Conservation (phyloP, 1,140 invertebrate species). For the Bilobella aurantiaca region DNA sequence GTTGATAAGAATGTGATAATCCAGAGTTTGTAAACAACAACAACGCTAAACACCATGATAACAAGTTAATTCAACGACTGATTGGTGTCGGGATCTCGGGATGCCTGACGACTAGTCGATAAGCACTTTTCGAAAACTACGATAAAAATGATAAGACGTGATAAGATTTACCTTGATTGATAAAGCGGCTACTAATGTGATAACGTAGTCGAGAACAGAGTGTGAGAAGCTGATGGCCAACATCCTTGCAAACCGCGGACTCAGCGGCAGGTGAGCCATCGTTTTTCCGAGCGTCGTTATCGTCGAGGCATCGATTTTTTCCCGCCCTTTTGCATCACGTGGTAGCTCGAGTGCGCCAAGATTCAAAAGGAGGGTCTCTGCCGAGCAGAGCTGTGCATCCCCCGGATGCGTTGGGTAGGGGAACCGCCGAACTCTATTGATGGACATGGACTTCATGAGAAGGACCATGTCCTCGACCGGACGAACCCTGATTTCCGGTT, state of each 20-base stretch:
- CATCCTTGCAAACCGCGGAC: slow-evolving; percentile 91
- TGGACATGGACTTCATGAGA: slow-evolving; percentile 91
- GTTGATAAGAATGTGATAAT: too few species aligned
- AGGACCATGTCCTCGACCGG: slow-evolving; percentile 91
- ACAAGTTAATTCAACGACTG: too few species aligned
- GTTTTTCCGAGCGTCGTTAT: slow-evolving; percentile 73
- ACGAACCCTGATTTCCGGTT: slow-evolving; percentile 77
- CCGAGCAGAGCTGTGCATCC: slow-evolving; percentile 41
- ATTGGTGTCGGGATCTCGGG: too few species aligned
- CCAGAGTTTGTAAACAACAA: too few species aligned
- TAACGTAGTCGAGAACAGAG: slow-evolving; percentile 69
- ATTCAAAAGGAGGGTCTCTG: slow-evolving; percentile 13
- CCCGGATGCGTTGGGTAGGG: slow-evolving; percentile 86
- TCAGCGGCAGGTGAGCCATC: slow-evolving; percentile 81
- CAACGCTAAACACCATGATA: too few species aligned
- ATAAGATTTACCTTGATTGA: slow-evolving; percentile 57
- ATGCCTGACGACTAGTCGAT: too few species aligned
- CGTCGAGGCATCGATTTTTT: slow-evolving; percentile 38
- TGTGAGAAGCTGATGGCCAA: slow-evolving; percentile 78
- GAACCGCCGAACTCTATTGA: slow-evolving; percentile 88
- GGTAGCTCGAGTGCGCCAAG: slow-evolving; percentile 20
- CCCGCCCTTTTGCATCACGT: background rate
- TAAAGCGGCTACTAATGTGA: slow-evolving; percentile 80
- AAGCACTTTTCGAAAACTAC: too few species aligned
- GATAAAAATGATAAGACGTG: slow-evolving; percentile 1